Evolutionary conservation across 2,113 vertebrate species (phyloP).

Genomic region (Melanostigma gelatinosum): DNA sequence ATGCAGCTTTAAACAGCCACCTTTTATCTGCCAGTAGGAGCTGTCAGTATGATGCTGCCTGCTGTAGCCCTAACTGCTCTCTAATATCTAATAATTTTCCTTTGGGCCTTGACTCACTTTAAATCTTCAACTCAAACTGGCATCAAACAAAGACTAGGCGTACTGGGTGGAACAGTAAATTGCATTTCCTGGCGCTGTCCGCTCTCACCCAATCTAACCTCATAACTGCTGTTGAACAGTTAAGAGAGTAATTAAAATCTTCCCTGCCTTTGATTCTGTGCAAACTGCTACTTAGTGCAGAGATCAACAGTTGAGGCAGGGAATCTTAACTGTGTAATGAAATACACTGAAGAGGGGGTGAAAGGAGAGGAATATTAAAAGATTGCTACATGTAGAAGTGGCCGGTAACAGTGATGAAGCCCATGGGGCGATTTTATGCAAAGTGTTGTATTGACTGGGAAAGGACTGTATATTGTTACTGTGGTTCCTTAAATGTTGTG

Average conservation of each 20-base stretch:
- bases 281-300: constrained; percentile 46
- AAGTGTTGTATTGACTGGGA: no score
- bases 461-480: no score
- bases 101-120: constrained; percentile 48
- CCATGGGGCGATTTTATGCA: not conserved
- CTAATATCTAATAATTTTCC: constrained; percentile 47
- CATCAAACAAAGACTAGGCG: constrained; percentile 42
- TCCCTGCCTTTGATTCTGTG: constrained; percentile 66
- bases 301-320: constrained; percentile 64
- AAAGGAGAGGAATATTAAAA: constrained; percentile 31
- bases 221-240: constrained; percentile 47
- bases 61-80: constrained; percentile 11
- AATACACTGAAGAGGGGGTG: constrained; percentile 40
- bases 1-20: constrained; percentile 24
- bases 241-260: constrained; percentile 64
- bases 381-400: not conserved
- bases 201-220: constrained; percentile 33
- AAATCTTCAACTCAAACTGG: constrained; percentile 54
- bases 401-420: not conserved
- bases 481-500: no score
- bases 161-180: constrained; percentile 37
- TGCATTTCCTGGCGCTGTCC: constrained; percentile 46
- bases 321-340: constrained; percentile 66
- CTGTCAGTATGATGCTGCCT: constrained; percentile 12
- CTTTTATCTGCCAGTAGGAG: constrained; percentile 18